phyloP scores from a whole-genome alignment of 2,797 vertebrate species.

The Remorina albescens region DNA sequence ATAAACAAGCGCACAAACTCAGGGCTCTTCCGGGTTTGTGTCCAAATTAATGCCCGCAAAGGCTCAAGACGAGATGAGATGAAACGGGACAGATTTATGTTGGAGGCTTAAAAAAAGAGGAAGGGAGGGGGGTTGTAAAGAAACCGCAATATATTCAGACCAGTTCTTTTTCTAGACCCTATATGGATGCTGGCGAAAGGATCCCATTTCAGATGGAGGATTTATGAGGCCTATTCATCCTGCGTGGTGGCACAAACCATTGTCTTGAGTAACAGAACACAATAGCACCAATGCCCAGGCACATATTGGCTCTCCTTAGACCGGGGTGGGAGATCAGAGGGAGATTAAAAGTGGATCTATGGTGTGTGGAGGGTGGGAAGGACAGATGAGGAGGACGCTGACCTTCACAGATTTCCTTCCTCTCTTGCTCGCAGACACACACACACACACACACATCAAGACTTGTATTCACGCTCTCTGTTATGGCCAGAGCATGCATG shows the following conservation, averaged over 20 bases:
- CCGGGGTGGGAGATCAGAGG: conserved; percentile 49
- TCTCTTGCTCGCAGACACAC: not conserved
- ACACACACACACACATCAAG: conserved; percentile 8
- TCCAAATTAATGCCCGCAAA: conserved; percentile 2
- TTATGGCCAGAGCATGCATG: conserved; percentile 13
- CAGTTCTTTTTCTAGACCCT: conserved; percentile 7
- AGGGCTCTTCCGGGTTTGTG: not conserved
- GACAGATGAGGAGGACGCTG: conserved; percentile 39
- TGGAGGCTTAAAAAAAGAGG: not conserved
- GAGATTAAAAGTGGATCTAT: conserved; percentile 75
- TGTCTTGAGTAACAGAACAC: conserved; percentile 45
- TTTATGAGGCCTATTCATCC: conserved; percentile 64
- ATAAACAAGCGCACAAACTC: not conserved
- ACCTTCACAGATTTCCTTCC: conserved; percentile 61
- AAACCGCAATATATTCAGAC: not conserved
- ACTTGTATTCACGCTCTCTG: conserved; percentile 47
- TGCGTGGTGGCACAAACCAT: conserved; percentile 24
- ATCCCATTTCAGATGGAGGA: conserved; percentile 49
- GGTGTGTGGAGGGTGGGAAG: conserved; percentile 34
- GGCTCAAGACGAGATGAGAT: not conserved
- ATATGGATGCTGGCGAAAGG: conserved; percentile 14
- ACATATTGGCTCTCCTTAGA: conserved; percentile 51
- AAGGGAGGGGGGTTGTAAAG: too few relatives aligned
- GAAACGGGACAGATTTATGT: conserved; percentile 14
- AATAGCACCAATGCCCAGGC: conserved; percentile 34